Conservation (phyloP, 2,113 vertebrate genomes). For the Phoenicopterus ruber region DNA sequence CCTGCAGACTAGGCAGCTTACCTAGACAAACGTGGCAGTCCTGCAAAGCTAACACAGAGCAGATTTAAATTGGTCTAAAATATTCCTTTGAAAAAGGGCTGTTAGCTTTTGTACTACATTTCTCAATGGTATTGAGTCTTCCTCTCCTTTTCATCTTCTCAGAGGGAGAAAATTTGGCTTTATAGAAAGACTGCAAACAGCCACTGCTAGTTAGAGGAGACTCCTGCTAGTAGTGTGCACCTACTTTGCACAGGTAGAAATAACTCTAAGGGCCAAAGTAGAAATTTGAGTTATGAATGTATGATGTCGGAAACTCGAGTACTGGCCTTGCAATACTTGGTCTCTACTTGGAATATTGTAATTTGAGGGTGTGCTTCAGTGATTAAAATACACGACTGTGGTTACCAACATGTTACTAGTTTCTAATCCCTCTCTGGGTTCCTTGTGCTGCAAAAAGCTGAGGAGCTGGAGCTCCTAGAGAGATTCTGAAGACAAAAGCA, state of each 20-base stretch:
- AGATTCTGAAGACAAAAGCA: background rate
- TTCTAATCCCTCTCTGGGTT: background rate
- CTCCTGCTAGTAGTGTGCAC: fast-evolving
- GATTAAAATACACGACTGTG: background rate
- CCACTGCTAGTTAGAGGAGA: background rate
- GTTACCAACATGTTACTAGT: background rate
- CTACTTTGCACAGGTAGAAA: background rate
- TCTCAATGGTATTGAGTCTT: background rate
- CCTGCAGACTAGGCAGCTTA: background rate
- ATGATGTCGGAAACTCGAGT: background rate
- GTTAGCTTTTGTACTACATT: background rate
- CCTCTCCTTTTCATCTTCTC: background rate
- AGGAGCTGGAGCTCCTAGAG: background rate
- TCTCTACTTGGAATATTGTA: background rate
- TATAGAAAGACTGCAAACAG: background rate
- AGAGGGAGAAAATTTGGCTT: background rate
- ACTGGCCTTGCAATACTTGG: background rate
- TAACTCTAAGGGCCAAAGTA: background rate
- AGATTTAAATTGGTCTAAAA: background rate
- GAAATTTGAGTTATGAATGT: background rate
- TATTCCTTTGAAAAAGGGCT: background rate
- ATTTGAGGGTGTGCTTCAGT: background rate
- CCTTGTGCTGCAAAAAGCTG: background rate
- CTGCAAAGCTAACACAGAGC: background rate
- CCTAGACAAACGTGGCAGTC: background rate